Evolutionary conservation across 2,113 vertebrate genomes (phyloP).

Genomic region (Stigmatopora nigra): DNA sequence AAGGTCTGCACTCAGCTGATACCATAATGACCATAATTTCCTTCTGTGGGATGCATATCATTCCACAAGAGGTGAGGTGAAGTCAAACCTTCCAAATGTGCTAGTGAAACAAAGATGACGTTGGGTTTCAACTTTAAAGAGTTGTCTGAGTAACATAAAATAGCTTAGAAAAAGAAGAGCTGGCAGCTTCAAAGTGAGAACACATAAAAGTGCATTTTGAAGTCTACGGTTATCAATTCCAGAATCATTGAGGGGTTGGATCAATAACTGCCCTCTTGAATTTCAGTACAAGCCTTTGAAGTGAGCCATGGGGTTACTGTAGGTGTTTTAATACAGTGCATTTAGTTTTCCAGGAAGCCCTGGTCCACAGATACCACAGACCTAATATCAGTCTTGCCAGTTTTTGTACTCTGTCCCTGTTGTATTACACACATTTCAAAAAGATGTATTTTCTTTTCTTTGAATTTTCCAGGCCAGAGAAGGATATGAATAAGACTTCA

Average conservation of each 20-base stretch:
- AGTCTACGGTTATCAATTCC: slow-evolving; percentile 64
- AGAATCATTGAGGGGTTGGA: slow-evolving; percentile 57
- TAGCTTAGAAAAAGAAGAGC: slow-evolving; percentile 26
- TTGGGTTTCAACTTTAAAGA: slow-evolving; percentile 50
- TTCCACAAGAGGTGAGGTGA: not conserved
- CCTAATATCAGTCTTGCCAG: slow-evolving; percentile 31
- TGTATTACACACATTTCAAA: slow-evolving; percentile 28
- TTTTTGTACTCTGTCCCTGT: slow-evolving; percentile 30
- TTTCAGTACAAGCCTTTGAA: slow-evolving; percentile 64
- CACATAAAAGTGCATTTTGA: slow-evolving; percentile 68
- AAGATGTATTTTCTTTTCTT: slow-evolving; percentile 31
- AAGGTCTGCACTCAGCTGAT: not conserved
- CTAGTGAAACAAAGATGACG: slow-evolving; percentile 19
- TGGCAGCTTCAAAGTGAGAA: slow-evolving; percentile 55
- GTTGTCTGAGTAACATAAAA: slow-evolving; percentile 33
- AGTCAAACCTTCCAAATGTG: slow-evolving; percentile 4
- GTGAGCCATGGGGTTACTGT: slow-evolving; percentile 39
- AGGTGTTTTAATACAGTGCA: slow-evolving; percentile 23
- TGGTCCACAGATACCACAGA: slow-evolving; percentile 23
- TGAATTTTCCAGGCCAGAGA: slow-evolving; percentile 20
- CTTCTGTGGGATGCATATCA: slow-evolving; percentile 12
- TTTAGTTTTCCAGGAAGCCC: slow-evolving; percentile 34
- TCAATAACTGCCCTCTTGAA: slow-evolving; percentile 62
- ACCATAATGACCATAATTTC: slow-evolving; percentile 8
- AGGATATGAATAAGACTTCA: slow-evolving; percentile 17